Conservation (phyloP, 2,113 vertebrate species). For the Jacana jacana region DNA sequence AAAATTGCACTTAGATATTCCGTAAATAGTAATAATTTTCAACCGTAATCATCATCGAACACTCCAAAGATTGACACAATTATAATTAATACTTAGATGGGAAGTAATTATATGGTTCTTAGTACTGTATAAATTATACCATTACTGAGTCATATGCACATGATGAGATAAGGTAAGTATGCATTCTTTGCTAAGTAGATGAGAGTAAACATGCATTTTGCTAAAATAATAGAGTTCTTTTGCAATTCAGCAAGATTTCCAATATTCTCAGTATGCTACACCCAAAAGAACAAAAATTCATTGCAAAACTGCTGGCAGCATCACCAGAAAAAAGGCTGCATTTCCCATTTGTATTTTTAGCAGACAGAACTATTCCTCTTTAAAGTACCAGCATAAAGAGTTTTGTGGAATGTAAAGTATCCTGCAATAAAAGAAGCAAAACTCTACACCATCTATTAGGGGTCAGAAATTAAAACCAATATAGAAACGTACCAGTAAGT, state of each 20-base stretch:
- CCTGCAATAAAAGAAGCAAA: neutral
- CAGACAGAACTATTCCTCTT: neutral
- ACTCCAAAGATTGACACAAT: conserved; percentile 28
- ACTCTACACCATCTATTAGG: neutral
- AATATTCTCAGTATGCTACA: neutral
- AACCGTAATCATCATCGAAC: conserved; percentile 19
- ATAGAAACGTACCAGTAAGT: neutral
- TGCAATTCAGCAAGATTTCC: neutral
- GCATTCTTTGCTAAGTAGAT: conserved; percentile 5
- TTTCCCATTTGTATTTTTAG: neutral
- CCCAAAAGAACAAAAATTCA: neutral
- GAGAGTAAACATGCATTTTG: neutral
- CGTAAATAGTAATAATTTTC: conserved; percentile 28
- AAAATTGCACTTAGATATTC: conserved; percentile 27
- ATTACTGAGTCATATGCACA: conserved; percentile 18
- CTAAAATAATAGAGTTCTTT: neutral
- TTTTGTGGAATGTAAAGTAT: neutral
- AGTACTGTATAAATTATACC: conserved; percentile 37
- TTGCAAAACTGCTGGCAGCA: neutral
- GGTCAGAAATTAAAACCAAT: neutral
- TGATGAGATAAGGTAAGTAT: conserved; percentile 21
- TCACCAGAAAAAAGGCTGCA: neutral
- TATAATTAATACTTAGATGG: conserved; percentile 42
- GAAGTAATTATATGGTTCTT: conserved; percentile 31
- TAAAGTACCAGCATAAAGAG: neutral